Conservation (phyloP, 2,797 vertebrate genomes). For the Ctenosaura bakeri region DNA sequence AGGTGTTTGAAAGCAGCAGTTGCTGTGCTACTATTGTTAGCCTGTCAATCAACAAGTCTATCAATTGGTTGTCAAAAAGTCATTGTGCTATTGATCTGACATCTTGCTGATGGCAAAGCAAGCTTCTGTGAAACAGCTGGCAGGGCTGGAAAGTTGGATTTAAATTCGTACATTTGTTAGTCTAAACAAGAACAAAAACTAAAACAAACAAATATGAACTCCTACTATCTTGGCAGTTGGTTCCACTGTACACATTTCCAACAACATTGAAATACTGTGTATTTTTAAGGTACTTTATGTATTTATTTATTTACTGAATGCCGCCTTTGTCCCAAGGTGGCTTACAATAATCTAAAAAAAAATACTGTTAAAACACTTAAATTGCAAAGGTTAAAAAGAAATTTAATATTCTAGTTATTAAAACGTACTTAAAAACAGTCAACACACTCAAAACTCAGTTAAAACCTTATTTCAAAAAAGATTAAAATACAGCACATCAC, state of each 20-base stretch:
- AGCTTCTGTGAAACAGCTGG: slow-evolving; percentile 46
- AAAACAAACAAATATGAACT: slow-evolving; percentile 31
- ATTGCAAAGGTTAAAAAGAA: no score
- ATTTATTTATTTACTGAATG: neutral
- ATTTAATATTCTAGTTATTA: no score
- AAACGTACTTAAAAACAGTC: no score
- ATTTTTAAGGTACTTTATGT: neutral
- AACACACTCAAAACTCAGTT: no score
- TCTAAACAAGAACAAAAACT: slow-evolving; percentile 34
- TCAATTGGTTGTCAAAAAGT: slow-evolving; percentile 55
- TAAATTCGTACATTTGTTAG: slow-evolving; percentile 56
- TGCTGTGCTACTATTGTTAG: slow-evolving; percentile 13
- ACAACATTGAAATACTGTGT: neutral
- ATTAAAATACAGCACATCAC: no score
- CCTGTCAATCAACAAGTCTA: slow-evolving; percentile 51
- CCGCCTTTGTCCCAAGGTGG: no score
- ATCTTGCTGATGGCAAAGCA: slow-evolving; percentile 46
- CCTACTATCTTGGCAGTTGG: slow-evolving; percentile 12
- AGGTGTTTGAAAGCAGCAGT: neutral
- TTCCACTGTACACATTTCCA: slow-evolving; percentile 3
- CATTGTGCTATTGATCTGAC: slow-evolving; percentile 50
- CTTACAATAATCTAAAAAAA: no score
- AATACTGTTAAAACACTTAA: no score
- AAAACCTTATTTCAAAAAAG: no score
- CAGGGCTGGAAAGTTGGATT: slow-evolving; percentile 52